phyloP scores from a whole-genome alignment of 2,113 vertebrate species.

The Centropus bengalensis region DNA sequence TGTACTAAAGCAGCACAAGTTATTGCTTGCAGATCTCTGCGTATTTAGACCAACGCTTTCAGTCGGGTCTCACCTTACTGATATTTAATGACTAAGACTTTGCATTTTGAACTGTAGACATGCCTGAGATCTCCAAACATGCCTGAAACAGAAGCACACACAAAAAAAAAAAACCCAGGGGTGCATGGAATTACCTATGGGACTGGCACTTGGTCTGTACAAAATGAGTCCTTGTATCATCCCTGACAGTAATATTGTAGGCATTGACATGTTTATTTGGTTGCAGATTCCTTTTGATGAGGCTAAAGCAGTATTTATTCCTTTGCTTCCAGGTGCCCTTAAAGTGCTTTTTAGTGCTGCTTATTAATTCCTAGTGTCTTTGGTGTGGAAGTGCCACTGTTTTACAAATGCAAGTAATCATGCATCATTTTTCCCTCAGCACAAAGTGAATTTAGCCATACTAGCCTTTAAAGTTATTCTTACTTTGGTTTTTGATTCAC shows the following conservation, averaged over 20 bases:
- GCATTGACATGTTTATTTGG: not conserved
- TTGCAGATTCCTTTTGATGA: not conserved
- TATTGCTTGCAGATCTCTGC: not conserved
- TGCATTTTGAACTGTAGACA: not conserved
- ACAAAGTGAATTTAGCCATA: not conserved
- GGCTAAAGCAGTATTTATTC: not conserved
- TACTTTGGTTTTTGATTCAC: not conserved
- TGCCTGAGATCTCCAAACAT: not conserved
- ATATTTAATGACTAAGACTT: not conserved
- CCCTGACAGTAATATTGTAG: not conserved
- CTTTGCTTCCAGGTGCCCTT: not conserved
- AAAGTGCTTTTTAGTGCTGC: not conserved
- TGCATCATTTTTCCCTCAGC: not conserved
- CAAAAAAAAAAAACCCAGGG: not conserved
- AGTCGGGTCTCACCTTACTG: not conserved
- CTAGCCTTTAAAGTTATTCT: not conserved
- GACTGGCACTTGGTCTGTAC: not conserved
- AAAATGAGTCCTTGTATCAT: not conserved
- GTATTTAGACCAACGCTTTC: not conserved
- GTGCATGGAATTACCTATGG: not conserved
- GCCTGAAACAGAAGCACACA: not conserved
- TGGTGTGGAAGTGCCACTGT: not conserved
- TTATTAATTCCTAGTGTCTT: not conserved
- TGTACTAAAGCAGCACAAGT: not conserved
- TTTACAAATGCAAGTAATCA: not conserved